phyloP scores from a whole-genome alignment of 1,140 invertebrate species.

The Lutraria rhynchaena region DNA sequence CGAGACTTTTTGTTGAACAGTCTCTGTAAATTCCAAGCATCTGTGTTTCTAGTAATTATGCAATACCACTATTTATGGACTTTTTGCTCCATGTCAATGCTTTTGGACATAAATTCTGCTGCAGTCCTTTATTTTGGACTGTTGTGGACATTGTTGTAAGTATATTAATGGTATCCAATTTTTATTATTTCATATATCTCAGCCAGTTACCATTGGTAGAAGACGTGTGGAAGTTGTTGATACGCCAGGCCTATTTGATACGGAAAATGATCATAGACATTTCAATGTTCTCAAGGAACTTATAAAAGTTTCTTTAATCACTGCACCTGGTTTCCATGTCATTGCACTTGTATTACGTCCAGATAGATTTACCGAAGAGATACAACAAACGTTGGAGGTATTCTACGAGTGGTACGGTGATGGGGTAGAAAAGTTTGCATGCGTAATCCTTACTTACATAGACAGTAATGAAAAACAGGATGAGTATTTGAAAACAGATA shows the following conservation, averaged over 20 bases:
- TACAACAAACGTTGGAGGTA: slow-evolving; percentile 33
- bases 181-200: too few relatives aligned
- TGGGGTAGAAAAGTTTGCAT: slow-evolving; percentile 36
- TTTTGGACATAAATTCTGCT: too few relatives aligned
- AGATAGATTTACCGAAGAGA: slow-evolving; percentile 36
- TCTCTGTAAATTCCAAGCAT: too few relatives aligned
- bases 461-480: slow-evolving; percentile 5
- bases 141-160: too few relatives aligned
- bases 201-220: too few relatives aligned
- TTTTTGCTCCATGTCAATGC: too few relatives aligned
- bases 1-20: too few relatives aligned
- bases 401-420: slow-evolving; percentile 42
- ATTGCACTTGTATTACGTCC: slow-evolving; percentile 22
- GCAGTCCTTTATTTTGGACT: too few relatives aligned
- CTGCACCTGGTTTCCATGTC: slow-evolving; percentile 37
- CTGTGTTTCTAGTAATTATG: too few relatives aligned
- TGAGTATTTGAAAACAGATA: slow-evolving; percentile 18
- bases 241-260: slow-evolving; percentile 43
- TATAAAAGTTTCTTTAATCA: neutral
- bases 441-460: slow-evolving; percentile 30
- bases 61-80: too few relatives aligned
- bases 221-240: slow-evolving; percentile 31
- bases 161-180: too few relatives aligned
- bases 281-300: slow-evolving; percentile 29
- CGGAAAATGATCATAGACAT: neutral